These are phyloP conservation scores for Lasioglossum pauxillum DNA, from an alignment of 2,888 invertebrate species.

Conservation along the genomic window DNA sequence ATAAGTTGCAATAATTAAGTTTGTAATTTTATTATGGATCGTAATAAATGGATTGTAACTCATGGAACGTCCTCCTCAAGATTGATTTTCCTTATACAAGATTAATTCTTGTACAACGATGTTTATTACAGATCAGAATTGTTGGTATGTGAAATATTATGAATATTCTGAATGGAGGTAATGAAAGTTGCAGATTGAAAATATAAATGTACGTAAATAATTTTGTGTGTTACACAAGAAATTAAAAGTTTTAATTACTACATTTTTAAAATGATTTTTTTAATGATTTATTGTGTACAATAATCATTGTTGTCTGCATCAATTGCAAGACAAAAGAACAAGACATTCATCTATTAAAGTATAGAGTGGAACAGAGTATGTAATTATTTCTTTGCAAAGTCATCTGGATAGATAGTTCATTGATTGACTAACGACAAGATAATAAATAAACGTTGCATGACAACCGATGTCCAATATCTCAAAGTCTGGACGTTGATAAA, in stretches of 20 bases:
- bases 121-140: neutral
- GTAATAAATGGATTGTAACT: neutral
- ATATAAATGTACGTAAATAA: neutral
- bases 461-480: constrained; percentile 10
- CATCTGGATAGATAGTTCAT: neutral
- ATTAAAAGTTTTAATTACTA: neutral
- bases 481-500: constrained; percentile 8
- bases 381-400: neutral
- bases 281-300: neutral
- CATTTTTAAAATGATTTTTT: neutral
- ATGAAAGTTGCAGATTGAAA: neutral
- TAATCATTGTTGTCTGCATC: neutral
- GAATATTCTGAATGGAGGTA: neutral
- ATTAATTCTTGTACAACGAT: neutral
- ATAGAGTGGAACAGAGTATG: neutral
- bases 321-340: too few species aligned
- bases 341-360: neutral
- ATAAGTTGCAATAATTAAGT: neutral
- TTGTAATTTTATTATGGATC: neutral
- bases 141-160: neutral
- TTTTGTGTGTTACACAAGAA: neutral
- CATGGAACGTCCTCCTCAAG: constrained; percentile 1
- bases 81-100: neutral
- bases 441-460: constrained; percentile 4
- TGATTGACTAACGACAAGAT: neutral